A percentile compares a stretch with the other conserved stretches of the same genome.
Conservation (phyloP, 2,797 vertebrate genomes). For the Pyrocephalus nanus region DNA sequence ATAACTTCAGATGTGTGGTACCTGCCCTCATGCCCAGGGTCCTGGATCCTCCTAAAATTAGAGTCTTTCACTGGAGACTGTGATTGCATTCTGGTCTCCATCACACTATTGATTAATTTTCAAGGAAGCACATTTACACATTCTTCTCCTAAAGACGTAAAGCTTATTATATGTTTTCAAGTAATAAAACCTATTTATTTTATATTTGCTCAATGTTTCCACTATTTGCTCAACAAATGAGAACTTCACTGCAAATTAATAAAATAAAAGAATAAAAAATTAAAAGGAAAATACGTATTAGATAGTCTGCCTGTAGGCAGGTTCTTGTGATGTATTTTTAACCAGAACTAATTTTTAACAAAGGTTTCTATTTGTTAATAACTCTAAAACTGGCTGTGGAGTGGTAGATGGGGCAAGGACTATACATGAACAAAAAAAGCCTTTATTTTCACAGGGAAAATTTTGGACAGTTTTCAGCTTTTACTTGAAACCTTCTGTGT, state of each 20-base stretch:
- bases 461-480: neutral
- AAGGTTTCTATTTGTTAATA: neutral
- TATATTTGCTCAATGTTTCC: neutral
- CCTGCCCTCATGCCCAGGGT: neutral
- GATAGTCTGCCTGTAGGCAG: neutral
- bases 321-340: neutral
- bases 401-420: neutral
- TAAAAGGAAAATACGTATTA: neutral
- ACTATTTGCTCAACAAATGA: neutral
- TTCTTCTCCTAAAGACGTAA: neutral
- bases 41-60: neutral
- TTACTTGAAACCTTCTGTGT: neutral
- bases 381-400: neutral
- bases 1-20: neutral
- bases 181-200: neutral
- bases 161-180: neutral
- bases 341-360: neutral
- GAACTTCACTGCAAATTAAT: neutral
- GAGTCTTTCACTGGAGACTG: neutral
- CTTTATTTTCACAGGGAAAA: neutral
- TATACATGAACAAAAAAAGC: neutral
- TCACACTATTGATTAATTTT: neutral
- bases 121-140: neutral
- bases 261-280: neutral
- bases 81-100: neutral